Evolutionary conservation across 2,888 invertebrate species (phyloP).

Genomic region (Podabrus alpinus): DNA sequence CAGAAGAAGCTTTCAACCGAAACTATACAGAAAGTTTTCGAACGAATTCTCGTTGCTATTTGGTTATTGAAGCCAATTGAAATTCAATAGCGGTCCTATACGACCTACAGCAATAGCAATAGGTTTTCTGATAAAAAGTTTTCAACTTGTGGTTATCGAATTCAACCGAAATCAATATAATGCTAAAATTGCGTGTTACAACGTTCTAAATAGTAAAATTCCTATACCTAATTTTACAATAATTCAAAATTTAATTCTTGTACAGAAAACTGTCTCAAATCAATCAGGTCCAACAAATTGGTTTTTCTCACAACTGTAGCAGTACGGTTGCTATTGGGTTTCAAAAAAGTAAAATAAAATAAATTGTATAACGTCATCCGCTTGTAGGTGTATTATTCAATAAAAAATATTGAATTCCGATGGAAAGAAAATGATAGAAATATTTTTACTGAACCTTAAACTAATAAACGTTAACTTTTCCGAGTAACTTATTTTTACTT

Average conservation of each 20-base stretch:
- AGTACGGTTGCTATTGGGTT: neutral
- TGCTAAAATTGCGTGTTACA: neutral
- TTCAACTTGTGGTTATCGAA: neutral
- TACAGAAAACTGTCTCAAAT: neutral
- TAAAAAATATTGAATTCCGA: neutral
- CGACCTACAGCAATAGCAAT: neutral
- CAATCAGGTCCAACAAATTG: neutral
- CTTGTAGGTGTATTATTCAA: neutral
- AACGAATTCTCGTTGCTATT: neutral
- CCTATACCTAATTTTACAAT: too few relatives aligned
- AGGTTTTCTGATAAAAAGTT: neutral
- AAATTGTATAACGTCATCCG: neutral
- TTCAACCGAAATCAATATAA: neutral
- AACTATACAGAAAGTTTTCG: neutral
- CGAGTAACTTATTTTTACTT: too few relatives aligned
- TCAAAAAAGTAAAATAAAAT: neutral
- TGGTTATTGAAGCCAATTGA: neutral
- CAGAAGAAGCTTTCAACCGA: too few relatives aligned
- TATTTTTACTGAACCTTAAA: neutral
- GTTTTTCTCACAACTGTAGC: neutral
- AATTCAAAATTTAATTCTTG: neutral
- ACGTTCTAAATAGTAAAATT: neutral
- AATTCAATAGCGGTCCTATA: neutral
- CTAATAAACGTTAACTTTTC: neutral
- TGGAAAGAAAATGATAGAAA: neutral